These are phyloP conservation scores for Stichopus chloronotus DNA, from an alignment of 35 echinoderm and acorn worm genomes.

Conservation along the genomic window DNA sequence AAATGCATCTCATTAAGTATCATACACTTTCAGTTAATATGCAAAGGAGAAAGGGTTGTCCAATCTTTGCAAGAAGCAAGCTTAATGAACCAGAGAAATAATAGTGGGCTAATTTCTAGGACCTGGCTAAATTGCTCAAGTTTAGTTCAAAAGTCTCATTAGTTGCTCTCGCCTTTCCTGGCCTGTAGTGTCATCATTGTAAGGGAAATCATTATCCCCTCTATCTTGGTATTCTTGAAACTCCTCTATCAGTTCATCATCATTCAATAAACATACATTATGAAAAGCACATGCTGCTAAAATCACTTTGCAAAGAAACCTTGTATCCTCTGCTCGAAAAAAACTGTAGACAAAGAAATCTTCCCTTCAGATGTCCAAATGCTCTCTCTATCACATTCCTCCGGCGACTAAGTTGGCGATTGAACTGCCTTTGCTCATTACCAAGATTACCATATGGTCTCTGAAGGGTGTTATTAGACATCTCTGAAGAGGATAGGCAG, in stretches of 20 bases:
- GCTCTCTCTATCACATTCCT: conserved; percentile 63
- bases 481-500: conserved; percentile 47
- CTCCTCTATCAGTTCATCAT: conserved; percentile 42
- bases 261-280: conserved; percentile 41
- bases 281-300: conserved; percentile 37
- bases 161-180: conserved; percentile 23
- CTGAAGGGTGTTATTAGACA: conserved; percentile 63
- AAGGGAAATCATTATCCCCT: conserved; percentile 11
- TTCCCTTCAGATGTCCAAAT: conserved; percentile 61
- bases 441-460: conserved; percentile 54
- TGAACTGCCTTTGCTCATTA: conserved; percentile 26
- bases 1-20: not conserved
- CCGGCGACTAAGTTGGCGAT: conserved; percentile 33
- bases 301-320: conserved; percentile 3
- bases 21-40: not conserved
- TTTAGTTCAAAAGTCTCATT: conserved; percentile 9
- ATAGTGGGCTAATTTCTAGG: not conserved
- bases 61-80: not conserved
- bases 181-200: conserved; percentile 20
- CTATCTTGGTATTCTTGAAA: conserved; percentile 30
- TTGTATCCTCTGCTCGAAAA: conserved; percentile 30
- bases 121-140: not conserved
- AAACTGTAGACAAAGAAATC: conserved; percentile 8
- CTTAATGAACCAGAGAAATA: not conserved
- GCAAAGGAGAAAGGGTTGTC: not conserved